Base-by-base conservation (phyloP, 2,888 invertebrate genomes). In the Halocaridina rubra region DNA sequence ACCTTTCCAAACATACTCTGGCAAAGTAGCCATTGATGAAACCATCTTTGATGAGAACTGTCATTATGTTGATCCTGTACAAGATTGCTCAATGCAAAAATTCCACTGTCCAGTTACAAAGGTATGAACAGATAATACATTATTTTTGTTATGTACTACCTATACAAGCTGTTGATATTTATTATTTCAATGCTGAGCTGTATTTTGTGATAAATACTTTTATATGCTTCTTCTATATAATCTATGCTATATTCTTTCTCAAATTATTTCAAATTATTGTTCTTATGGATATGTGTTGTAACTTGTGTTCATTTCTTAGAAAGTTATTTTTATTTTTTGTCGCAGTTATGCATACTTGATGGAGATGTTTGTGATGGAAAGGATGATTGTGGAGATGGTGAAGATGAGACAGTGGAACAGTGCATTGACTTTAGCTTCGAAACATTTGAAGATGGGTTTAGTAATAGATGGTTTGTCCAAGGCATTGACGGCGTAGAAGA, bases 21-120 rank as follows among this genome's bases (percentile, higher is more conserved):
- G 84, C 24, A 57, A 22, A 27, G 79, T 79, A 57, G 84, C 84
- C 32, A 32, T 84, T n/a, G 84, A 84, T 80, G 79, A 80, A 32
- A 57, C 74, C 13, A 1, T 8, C 2, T 84, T 80, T 30, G 46
- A 67, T 30, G 19, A 80, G n/a, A 27, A 27, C 30, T 84, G 84
- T 46, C 64, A 79, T 74, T 79, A 67, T 53, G 64, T 67, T 22
- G 24, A 79, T 0, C 84, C 84, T 7, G n/a, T 30, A 46, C 32
- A 74, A 24, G 67, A 57, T 24, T 84, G 84, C 59, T 16, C 16
- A 7, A 5, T n/a, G 16, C 1, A 29, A 32, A 57, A 75, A 64
- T 80, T 67, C 61, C 79, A 80, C 16, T 84, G 84, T 24, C 24
- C 22, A 7, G 3, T 24, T 27, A 84, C 84, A 67, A 53, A 67